Evolutionary conservation across 2,113 vertebrate species (phyloP), one percentile per base, ranked within the genome.

Genomic region (Procavia capensis): DNA sequence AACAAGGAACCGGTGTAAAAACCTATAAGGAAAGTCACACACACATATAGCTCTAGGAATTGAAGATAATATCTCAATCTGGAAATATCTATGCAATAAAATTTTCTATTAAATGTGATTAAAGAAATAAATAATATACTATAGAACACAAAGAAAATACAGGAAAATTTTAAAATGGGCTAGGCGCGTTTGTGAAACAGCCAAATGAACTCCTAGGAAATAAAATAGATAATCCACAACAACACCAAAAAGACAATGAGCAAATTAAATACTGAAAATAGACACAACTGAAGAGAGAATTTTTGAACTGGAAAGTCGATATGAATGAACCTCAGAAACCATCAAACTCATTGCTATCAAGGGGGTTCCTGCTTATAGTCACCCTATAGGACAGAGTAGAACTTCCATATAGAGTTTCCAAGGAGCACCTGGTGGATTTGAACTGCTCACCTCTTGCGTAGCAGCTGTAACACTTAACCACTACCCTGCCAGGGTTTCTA

Each of bases 261-360:
- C 24, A 81, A 17, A 92, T 39, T 34, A 39, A 90, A 47, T 13
- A 39, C n/a, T 5, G 78, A 31, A 31, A 59, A 39, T 6, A 92
- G 94, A 95, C 7, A 74, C 7, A 82, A 82, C 11, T n/a, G 34
- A 93, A 97, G 90, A 94, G 72, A 95, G 66, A 76, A 72, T 92
- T n/a, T 9, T 6, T 81, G 57, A 90, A 66, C 41, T 88, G 74
- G 92, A 97, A 93, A 96, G 61, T 4, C 84, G 34, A 57, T 43
- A 34, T 81, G 27, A 88, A 78, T 22, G 24, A n/a, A n/a, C n/a
- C n/a, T n/a, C n/a, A n/a, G n/a, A n/a, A n/a, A n/a, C n/a, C n/a
- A n/a, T n/a, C n/a, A n/a, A n/a, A n/a, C n/a, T n/a, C n/a, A n/a
- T n/a, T n/a, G n/a, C n/a, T n/a, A n/a, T n/a, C n/a, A n/a, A n/a